Percentiles rank a stretch among this genome's conserved stretches.
Evolutionary conservation across 2,888 invertebrate genomes (phyloP).

Genomic region (Suillia variegata): DNA sequence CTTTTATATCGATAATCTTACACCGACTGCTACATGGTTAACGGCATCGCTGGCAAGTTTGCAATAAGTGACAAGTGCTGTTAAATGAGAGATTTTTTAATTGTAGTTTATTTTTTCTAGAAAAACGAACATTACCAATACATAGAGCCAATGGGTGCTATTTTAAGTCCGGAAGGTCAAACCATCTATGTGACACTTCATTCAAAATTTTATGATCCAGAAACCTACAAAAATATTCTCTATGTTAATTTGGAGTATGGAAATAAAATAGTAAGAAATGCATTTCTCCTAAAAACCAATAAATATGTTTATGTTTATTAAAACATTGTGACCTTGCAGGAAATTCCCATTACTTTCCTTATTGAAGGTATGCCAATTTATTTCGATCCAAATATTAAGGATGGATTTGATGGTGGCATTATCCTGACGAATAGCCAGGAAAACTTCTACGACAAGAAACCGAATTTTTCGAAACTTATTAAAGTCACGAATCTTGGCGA

Average conservation of each 20-base stretch:
- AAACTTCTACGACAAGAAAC: slow-evolving; percentile 29
- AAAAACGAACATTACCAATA: slow-evolving; percentile 32
- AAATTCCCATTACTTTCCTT: slow-evolving; percentile 43
- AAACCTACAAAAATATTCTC: slow-evolving; percentile 44
- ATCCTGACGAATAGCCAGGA: slow-evolving; percentile 40
- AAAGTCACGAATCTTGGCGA: slow-evolving; percentile 45
- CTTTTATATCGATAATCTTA: slow-evolving; percentile 48
- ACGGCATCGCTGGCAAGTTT: slow-evolving; percentile 42
- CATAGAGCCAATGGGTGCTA: slow-evolving; percentile 42
- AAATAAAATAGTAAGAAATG: slow-evolving; percentile 36
- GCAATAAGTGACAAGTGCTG: neutral
- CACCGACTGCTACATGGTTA: slow-evolving; percentile 48
- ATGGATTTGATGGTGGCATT: slow-evolving; percentile 41
- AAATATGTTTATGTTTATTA: neutral
- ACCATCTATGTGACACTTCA: slow-evolving; percentile 41
- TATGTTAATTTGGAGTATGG: slow-evolving; percentile 41
- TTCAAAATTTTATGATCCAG: slow-evolving; percentile 46
- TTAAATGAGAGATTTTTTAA: neutral
- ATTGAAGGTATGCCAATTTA: slow-evolving; percentile 50
- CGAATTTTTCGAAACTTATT: slow-evolving; percentile 32
- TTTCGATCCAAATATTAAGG: slow-evolving; percentile 45
- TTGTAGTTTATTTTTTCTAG: slow-evolving; percentile 24
- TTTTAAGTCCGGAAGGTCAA: slow-evolving; percentile 44
- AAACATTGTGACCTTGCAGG: slow-evolving; percentile 27
- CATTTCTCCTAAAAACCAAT: too few relatives aligned